Percentiles rank a stretch among this genome's conserved stretches.
Conservation (phyloP, 2,113 vertebrate genomes). For the Meleagris gallopavo region DNA sequence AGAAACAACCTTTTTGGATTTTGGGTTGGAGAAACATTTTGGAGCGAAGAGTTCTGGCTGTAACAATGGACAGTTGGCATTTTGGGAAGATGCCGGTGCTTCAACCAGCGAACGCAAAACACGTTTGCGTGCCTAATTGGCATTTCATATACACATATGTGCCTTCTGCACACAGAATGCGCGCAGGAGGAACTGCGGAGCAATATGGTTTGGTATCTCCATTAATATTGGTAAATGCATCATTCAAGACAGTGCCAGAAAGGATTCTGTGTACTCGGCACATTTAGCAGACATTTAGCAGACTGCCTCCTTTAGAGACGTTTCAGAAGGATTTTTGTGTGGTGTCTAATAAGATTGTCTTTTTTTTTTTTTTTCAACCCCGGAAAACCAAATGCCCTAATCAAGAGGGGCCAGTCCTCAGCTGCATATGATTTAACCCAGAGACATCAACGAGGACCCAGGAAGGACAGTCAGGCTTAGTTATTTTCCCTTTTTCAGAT, state of each 20-base stretch:
- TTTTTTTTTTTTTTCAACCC: not conserved
- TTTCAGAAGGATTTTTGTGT: slow-evolving; percentile 42
- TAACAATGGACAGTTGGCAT: slow-evolving; percentile 7
- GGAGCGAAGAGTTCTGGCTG: not conserved
- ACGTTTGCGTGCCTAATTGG: not conserved
- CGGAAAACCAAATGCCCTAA: slow-evolving; percentile 36
- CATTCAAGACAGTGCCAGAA: slow-evolving; percentile 38
- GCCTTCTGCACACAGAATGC: not conserved
- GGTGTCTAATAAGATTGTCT: slow-evolving; percentile 35
- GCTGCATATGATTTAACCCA: not conserved
- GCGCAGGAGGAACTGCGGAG: slow-evolving; percentile 35
- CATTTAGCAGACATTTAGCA: slow-evolving; percentile 52
- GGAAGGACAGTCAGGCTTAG: not conserved
- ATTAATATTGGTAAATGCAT: slow-evolving; percentile 62
- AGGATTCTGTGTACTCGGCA: slow-evolving; percentile 46
- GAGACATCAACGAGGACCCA: not conserved
- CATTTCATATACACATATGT: slow-evolving; percentile 6
- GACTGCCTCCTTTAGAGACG: slow-evolving; percentile 48
- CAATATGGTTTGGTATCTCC: slow-evolving; percentile 60
- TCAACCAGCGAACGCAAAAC: not conserved
- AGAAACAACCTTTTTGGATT: slow-evolving; percentile 25
- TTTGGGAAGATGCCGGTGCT: not conserved
- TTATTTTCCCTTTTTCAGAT: not conserved
- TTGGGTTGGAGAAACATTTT: not conserved
- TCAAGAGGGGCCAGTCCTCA: not conserved